Conservation (phyloP, 2,888 invertebrate species). For the Eupsilia transversa region DNA sequence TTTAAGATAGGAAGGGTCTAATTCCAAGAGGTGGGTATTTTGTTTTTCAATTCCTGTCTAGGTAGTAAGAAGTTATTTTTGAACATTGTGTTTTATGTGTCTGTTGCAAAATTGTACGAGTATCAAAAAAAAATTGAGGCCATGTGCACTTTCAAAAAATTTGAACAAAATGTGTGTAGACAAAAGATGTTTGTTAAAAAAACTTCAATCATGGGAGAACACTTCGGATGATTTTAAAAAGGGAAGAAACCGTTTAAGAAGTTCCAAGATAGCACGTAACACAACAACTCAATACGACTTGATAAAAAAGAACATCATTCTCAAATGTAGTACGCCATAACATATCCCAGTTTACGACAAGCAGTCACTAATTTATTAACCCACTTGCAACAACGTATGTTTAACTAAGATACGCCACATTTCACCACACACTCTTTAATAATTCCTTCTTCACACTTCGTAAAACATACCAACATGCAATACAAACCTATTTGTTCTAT, state of each 20-base stretch:
- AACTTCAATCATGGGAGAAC: neutral
- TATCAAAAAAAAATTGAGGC: neutral
- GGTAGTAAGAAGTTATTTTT: constrained; percentile 6
- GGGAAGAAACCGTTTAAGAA: neutral
- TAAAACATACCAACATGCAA: constrained; percentile 62
- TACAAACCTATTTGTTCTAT: constrained; percentile 61
- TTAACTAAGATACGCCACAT: constrained; percentile 52
- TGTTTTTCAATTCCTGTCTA: constrained; percentile 42
- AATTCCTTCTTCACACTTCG: constrained; percentile 62
- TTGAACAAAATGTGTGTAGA: no score
- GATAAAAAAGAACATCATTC: constrained; percentile 24
- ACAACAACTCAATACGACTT: constrained; percentile 6
- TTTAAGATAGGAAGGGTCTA: constrained; percentile 33
- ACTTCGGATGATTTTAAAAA: neutral
- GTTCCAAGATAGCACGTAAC: neutral
- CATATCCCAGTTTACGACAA: constrained; percentile 43
- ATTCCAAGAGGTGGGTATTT: constrained; percentile 33
- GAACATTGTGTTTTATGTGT: neutral
- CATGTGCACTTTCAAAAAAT: neutral
- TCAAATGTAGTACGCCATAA: constrained; percentile 25
- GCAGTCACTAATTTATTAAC: constrained; percentile 50
- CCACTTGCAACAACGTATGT: constrained; percentile 38
- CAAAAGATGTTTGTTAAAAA: neutral
- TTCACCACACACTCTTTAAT: constrained; percentile 59
- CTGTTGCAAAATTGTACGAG: neutral